Evolutionary conservation across 2,113 vertebrate genomes (phyloP).

Genomic region (Nibea albiflora): DNA sequence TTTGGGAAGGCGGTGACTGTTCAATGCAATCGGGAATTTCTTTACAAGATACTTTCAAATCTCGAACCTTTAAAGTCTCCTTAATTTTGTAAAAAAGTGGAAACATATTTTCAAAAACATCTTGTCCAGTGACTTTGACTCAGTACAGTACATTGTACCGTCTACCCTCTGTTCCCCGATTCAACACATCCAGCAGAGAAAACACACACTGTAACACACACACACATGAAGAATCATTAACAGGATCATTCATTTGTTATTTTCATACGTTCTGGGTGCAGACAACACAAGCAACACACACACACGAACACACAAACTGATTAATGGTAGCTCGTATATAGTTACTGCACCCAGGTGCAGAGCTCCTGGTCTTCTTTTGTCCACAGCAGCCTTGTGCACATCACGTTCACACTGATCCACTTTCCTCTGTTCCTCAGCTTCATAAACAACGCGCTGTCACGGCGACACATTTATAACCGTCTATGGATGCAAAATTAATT

Average conservation of each 20-base stretch:
- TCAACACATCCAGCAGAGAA: neutral
- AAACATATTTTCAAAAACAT: slow-evolving; percentile 6
- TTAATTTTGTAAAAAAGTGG: neutral
- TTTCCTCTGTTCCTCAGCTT: slow-evolving; percentile 32
- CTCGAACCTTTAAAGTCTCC: neutral
- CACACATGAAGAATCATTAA: slow-evolving; percentile 32
- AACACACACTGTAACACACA: neutral
- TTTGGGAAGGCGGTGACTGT: too few species aligned
- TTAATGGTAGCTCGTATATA: slow-evolving; percentile 75
- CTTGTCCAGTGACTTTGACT: neutral
- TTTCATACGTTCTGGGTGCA: slow-evolving; percentile 8
- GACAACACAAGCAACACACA: slow-evolving; percentile 18
- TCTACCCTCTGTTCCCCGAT: neutral
- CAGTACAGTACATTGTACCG: neutral
- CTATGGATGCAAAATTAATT: slow-evolving; percentile 52
- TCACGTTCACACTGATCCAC: slow-evolving; percentile 54
- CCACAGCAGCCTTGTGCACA: slow-evolving; percentile 42
- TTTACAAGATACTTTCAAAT: too few species aligned
- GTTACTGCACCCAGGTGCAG: slow-evolving; percentile 54
- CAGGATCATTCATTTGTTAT: slow-evolving; percentile 37
- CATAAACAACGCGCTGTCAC: slow-evolving; percentile 34
- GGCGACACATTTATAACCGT: slow-evolving; percentile 36
- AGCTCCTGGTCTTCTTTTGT: slow-evolving; percentile 57
- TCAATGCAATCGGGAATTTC: too few species aligned
- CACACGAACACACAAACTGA: slow-evolving; percentile 60